Evolutionary conservation across 1,140 invertebrate species (phyloP).

Genomic region (Phymastichus coffea): DNA sequence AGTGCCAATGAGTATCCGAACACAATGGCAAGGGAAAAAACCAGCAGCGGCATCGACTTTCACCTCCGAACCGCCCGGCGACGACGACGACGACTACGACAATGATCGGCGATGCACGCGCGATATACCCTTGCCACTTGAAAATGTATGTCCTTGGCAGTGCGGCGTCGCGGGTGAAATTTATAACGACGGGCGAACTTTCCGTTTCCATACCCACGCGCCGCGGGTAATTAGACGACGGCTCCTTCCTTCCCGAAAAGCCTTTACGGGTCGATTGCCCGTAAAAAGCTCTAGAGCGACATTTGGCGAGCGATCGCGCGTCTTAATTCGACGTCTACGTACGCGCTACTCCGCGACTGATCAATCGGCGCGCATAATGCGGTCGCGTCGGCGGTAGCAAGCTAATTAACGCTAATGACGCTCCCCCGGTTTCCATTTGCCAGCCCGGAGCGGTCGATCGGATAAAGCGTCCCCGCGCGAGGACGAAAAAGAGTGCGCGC

Average conservation of each 20-base stretch:
- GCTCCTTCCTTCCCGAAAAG: no score
- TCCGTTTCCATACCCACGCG: no score
- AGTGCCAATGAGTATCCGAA: not conserved
- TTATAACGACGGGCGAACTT: no score
- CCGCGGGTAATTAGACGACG: not conserved
- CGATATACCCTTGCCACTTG: constrained; percentile 23
- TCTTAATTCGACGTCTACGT: not conserved
- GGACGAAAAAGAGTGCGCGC: no score
- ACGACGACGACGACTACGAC: constrained; percentile 3
- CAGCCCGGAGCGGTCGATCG: not conserved
- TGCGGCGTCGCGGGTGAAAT: constrained; percentile 4
- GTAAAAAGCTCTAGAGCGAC: no score
- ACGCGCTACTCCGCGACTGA: not conserved
- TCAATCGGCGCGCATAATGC: not conserved
- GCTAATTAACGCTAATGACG: no score
- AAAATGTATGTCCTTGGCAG: constrained; percentile 14
- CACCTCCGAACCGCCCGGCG: constrained; percentile 12
- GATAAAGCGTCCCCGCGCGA: not conserved
- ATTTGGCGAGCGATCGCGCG: no score
- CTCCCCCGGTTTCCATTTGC: no score
- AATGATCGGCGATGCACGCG: constrained; percentile 20
- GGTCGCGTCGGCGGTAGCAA: no score
- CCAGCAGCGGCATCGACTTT: constrained; percentile 11
- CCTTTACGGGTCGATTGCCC: no score
- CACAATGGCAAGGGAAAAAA: constrained; percentile 12